These are phyloP conservation scores for Ethmia dodecea DNA, from an alignment of 2,888 invertebrate species.

Conservation along the genomic window DNA sequence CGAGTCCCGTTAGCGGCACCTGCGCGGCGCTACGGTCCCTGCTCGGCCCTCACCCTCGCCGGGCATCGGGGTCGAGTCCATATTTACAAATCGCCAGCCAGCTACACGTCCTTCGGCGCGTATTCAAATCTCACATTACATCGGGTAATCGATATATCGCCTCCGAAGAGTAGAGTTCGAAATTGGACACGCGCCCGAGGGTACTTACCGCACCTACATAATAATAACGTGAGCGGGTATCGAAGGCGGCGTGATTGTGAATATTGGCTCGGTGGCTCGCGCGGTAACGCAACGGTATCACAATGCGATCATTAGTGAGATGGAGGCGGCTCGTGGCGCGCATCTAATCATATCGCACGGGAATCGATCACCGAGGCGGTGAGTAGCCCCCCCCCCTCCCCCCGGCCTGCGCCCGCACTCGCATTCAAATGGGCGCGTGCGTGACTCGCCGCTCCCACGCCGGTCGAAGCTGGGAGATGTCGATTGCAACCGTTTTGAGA, in stretches of 20 bases:
- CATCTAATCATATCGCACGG: slow-evolving; percentile 16
- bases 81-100: background rate
- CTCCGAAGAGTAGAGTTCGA: too few species aligned
- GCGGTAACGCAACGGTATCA: slow-evolving; percentile 17
- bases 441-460: background rate
- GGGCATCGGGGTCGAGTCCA: background rate
- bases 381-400: too few species aligned
- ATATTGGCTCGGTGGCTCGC: slow-evolving; percentile 17
- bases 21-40: slow-evolving; percentile 52
- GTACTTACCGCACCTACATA: too few species aligned
- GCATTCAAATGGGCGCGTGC: background rate
- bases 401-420: too few species aligned
- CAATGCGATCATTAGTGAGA: slow-evolving; percentile 24
- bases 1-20: slow-evolving; percentile 54
- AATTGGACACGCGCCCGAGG: too few species aligned
- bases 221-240: too few species aligned
- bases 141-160: too few species aligned
- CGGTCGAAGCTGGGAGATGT: background rate
- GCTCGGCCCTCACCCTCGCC: slow-evolving; percentile 24
- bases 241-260: too few species aligned
- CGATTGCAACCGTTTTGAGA: too few species aligned
- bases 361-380: slow-evolving; percentile 16
- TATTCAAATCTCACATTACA: too few species aligned
- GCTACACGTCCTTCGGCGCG: background rate
- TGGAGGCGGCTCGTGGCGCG: slow-evolving; percentile 11